phyloP scores from a whole-genome alignment of 2,888 invertebrate genomes.

The Allolobophora icterica region DNA sequence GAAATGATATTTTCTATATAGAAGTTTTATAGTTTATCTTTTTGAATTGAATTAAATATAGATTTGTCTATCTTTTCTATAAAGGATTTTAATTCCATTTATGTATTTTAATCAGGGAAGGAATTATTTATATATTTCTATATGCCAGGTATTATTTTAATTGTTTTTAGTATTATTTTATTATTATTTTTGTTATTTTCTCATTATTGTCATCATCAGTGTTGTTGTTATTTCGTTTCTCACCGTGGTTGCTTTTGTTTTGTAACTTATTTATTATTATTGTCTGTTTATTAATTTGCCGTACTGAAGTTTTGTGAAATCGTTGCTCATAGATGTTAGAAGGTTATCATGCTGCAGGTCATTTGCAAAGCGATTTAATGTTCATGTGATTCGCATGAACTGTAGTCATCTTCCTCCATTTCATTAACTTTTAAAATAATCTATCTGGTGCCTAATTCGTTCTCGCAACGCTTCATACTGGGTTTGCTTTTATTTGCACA shows the following conservation, averaged over 20 bases:
- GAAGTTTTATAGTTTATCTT: constrained; percentile 19
- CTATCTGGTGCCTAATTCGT: neutral
- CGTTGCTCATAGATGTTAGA: neutral
- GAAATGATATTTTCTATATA: constrained; percentile 26
- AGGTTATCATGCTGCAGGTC: neutral
- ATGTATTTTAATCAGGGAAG: constrained; percentile 28
- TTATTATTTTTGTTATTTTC: neutral
- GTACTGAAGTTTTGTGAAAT: neutral
- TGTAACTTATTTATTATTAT: neutral
- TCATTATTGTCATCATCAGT: neutral
- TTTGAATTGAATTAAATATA: constrained; percentile 28
- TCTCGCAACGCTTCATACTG: neutral
- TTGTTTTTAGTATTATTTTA: neutral
- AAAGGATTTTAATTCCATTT: constrained; percentile 29
- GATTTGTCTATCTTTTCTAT: constrained; percentile 30
- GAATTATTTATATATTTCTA: constrained; percentile 27
- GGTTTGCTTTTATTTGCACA: neutral
- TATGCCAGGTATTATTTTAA: constrained; percentile 28
- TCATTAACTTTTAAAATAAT: neutral
- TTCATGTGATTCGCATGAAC: neutral
- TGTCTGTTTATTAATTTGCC: neutral
- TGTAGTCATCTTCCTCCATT: neutral
- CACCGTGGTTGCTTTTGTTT: neutral
- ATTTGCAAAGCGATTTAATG: neutral
- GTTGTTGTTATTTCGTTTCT: neutral